A percentile compares a stretch with the other conserved stretches of the same genome.
These are phyloP conservation scores for Chrysopilus asiliformis DNA, from an alignment of 2,888 invertebrate species.

Conservation along the genomic window DNA sequence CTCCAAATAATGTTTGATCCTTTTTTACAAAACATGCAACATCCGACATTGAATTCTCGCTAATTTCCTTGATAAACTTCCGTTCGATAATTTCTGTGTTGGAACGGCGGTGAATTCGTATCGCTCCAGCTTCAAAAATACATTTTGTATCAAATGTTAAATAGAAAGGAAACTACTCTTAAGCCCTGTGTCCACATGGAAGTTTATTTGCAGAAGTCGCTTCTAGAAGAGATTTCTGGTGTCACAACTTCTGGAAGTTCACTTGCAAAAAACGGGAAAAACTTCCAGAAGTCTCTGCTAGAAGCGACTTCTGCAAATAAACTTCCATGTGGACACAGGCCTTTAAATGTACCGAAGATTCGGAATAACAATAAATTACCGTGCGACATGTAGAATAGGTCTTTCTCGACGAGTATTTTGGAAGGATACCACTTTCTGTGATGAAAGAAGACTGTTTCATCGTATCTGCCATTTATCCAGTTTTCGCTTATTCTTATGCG, in stretches of 20 bases:
- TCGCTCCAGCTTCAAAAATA: constrained; percentile 34
- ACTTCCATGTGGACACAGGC: too few species aligned
- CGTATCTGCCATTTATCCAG: constrained; percentile 43
- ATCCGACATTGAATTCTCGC: constrained; percentile 20
- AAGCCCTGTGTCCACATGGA: too few species aligned
- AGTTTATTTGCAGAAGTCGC: too few species aligned
- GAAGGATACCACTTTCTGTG: constrained; percentile 39
- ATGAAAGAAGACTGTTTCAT: constrained; percentile 35
- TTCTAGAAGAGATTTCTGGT: too few species aligned
- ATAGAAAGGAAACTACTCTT: too few species aligned
- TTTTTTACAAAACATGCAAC: constrained; percentile 28
- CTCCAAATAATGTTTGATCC: constrained; percentile 26
- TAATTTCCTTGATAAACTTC: constrained; percentile 23
- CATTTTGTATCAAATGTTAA: too few species aligned
- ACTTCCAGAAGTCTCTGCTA: too few species aligned
- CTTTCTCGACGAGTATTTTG: constrained; percentile 39
- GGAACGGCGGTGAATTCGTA: constrained; percentile 26
- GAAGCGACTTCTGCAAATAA: too few species aligned
- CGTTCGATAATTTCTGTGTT: constrained; percentile 28
- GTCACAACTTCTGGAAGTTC: too few species aligned
- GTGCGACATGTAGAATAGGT: constrained; percentile 42
- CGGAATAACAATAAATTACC: too few species aligned
- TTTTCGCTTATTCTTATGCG: constrained; percentile 36
- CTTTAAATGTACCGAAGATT: too few species aligned
- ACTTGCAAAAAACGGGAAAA: too few species aligned